A percentile compares a stretch with the other conserved stretches of the same genome.
These are phyloP conservation scores for Characodon lateralis DNA, from an alignment of 2,797 vertebrate species.

Conservation along the genomic window DNA sequence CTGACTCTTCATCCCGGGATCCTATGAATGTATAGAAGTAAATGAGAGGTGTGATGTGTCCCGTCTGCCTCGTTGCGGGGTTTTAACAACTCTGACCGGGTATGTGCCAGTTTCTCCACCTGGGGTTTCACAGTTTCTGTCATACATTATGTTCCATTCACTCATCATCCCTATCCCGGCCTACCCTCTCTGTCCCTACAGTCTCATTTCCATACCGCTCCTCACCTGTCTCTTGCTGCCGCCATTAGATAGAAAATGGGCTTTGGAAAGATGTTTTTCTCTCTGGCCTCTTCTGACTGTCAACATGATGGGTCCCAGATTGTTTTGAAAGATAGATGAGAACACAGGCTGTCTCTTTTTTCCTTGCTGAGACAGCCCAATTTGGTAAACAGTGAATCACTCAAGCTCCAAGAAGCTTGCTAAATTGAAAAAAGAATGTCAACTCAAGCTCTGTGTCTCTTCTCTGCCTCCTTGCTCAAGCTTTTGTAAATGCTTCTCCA, in stretches of 20 bases:
- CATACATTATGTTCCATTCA: slow-evolving; percentile 70
- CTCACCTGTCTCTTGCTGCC: slow-evolving; percentile 59
- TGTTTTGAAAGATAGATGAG: slow-evolving; percentile 73
- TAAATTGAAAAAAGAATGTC: slow-evolving; percentile 73
- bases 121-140: slow-evolving; percentile 63
- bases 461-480: slow-evolving; percentile 53
- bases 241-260: slow-evolving; percentile 64
- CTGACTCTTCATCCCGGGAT: slow-evolving; percentile 24
- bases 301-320: slow-evolving; percentile 72
- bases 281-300: slow-evolving; percentile 67
- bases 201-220: slow-evolving; percentile 67
- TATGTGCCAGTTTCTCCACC: slow-evolving; percentile 65
- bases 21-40: slow-evolving; percentile 53
- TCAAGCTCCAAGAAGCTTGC: slow-evolving; percentile 53
- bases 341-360: slow-evolving; percentile 51
- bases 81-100: slow-evolving; percentile 54
- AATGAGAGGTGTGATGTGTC: slow-evolving; percentile 52
- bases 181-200: slow-evolving; percentile 49
- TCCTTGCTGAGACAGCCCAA: slow-evolving; percentile 62
- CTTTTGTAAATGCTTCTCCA: slow-evolving; percentile 61
- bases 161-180: slow-evolving; percentile 61
- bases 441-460: slow-evolving; percentile 57
- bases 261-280: slow-evolving; percentile 66
- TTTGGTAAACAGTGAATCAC: slow-evolving; percentile 75
- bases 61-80: slow-evolving; percentile 46